These are phyloP conservation scores for Nomada ferruginata DNA, from an alignment of 2,888 invertebrate genomes.

Conservation along the genomic window DNA sequence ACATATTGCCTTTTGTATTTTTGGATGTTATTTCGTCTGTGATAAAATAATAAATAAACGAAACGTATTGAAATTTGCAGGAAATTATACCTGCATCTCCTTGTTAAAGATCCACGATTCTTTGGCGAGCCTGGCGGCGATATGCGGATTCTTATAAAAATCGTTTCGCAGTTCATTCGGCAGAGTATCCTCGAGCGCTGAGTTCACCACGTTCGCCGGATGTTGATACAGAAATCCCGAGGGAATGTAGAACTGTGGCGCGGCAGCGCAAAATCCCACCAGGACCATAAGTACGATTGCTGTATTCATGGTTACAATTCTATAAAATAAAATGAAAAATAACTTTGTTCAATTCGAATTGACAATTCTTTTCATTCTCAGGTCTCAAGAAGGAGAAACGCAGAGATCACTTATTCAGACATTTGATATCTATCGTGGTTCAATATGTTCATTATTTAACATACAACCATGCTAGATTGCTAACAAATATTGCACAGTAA, in stretches of 20 bases:
- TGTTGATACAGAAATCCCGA: conserved; percentile 85
- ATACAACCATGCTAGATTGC: no score
- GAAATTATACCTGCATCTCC: conserved; percentile 87
- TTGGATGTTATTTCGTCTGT: no score
- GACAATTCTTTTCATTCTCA: not conserved
- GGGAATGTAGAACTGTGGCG: conserved; percentile 74
- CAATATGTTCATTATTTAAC: no score
- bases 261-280: conserved; percentile 68
- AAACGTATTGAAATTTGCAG: no score
- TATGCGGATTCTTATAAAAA: conserved; percentile 91
- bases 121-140: conserved; percentile 90
- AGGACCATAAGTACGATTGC: conserved; percentile 66
- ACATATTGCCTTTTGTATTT: no score
- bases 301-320: conserved; percentile 48
- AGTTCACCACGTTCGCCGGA: conserved; percentile 90
- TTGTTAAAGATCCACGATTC: conserved; percentile 92
- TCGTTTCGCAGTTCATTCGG: conserved; percentile 89
- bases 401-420: no score
- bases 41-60: no score
- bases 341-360: not conserved
- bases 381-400: no score
- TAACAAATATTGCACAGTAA: no score
- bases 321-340: not conserved
- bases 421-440: no score
- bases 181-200: conserved; percentile 89